These are phyloP conservation scores for Meteorus sp. DNA, from an alignment of 1,140 invertebrate genomes.

Conservation along the genomic window DNA sequence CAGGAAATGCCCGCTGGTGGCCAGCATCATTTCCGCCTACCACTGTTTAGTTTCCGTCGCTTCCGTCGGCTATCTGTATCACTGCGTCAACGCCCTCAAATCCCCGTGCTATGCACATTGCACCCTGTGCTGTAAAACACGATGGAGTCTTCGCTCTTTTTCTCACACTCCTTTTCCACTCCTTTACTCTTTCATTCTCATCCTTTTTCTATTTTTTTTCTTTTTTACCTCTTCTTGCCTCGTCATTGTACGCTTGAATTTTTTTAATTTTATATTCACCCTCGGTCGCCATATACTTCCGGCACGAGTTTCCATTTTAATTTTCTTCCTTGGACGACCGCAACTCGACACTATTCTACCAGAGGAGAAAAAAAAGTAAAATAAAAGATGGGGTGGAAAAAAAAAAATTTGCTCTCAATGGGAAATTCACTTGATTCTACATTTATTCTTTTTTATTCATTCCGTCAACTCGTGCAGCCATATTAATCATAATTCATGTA, in stretches of 20 bases:
- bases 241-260: background rate
- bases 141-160: constrained; percentile 15
- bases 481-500: too few relatives aligned
- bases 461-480: constrained; percentile 5
- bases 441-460: constrained; percentile 6
- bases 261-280: constrained; percentile 9
- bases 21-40: constrained; percentile 49
- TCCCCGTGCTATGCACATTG: background rate
- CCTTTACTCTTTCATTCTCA: background rate
- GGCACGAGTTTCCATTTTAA: constrained; percentile 29
- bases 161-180: background rate
- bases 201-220: background rate
- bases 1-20: constrained; percentile 40
- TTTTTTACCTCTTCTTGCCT: background rate
- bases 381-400: too few relatives aligned
- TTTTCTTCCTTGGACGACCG: constrained; percentile 19
- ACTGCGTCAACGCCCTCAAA: constrained; percentile 32
- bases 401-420: too few relatives aligned
- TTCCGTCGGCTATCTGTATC: constrained; percentile 45
- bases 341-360: constrained; percentile 8
- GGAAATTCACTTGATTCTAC: constrained; percentile 16
- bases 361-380: too few relatives aligned
- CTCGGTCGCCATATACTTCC: constrained; percentile 14
- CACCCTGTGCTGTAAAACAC: constrained; percentile 29
- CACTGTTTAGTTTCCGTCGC: constrained; percentile 51